Base-by-base conservation (phyloP, 2,888 invertebrate genomes). In the Tolmerus cingulatus region DNA sequence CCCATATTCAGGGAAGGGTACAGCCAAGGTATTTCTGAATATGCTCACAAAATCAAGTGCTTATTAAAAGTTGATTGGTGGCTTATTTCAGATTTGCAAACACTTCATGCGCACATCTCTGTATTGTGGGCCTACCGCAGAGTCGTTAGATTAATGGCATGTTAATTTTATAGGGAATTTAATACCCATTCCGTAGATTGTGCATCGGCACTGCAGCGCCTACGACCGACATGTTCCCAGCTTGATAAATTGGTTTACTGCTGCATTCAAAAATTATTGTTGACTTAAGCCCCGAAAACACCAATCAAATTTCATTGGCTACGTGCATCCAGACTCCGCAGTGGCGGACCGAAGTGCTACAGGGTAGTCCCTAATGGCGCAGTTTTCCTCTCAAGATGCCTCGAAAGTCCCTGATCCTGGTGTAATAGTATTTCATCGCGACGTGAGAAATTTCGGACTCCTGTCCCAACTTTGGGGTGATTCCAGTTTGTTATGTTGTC, bases 381-480 rank as follows among this genome's bases (percentile, higher is more conserved):
- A 16, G 74, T 19, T 1, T 5, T 85, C 84, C 85, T 51, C 51
- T 30, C 46, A 85, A 74, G 85, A 46, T 43, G 14, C 27, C 27
- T 74, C 12, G 74, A 43, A 40, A 74, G 43, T 85, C 74, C 74
- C 46, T 46, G 37, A 66, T 66, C 27, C 4, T 23, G 19, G 12
- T 14, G 14, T 85, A 85, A 74, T 74, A 74, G 46, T 74, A 85
- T 74, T 85, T 85, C 74, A 85, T 43, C 74, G 74, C 85, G 74
- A 85, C 74, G 85, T 85, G 85, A 85, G 85, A 85, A 74, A 85
- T 74, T 74, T 85, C 51, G 27, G 74, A 43, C 85, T 46, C 43
- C 43, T 85, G 19, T 51, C 37, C 30, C 51, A 85, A 23, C 40
- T 46, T 40, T n/a, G 8, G 43, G 57, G 74, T n/a, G 85, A 43